These are phyloP conservation scores for Bungarus multicinctus DNA, from an alignment of 2,113 vertebrate species.

Conservation along the genomic window DNA sequence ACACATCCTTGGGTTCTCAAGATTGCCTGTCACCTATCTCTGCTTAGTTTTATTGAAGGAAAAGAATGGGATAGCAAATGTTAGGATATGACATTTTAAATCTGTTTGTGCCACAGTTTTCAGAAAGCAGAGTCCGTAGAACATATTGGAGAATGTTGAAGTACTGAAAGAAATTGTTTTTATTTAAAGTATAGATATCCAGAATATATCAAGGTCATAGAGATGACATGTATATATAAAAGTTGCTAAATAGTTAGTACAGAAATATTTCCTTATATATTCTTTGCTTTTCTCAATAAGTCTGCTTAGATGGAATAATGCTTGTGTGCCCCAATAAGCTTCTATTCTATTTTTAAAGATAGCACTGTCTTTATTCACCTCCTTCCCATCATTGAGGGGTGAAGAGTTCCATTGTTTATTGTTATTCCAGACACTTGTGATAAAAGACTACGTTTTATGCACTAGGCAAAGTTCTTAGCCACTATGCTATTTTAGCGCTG, in stretches of 20 bases:
- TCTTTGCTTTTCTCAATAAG: neutral
- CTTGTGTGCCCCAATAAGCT: neutral
- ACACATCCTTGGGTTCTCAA: constrained; percentile 58
- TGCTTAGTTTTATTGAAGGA: constrained; percentile 57
- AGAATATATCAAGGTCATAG: neutral
- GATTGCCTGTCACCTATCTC: constrained; percentile 16
- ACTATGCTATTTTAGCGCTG: neutral
- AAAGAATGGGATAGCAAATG: constrained; percentile 61
- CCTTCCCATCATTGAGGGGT: neutral
- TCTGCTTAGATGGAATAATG: neutral
- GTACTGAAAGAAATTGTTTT: neutral
- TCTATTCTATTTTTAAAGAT: neutral
- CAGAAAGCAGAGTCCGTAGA: constrained; percentile 51
- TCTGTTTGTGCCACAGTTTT: constrained; percentile 39
- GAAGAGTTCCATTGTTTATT: neutral
- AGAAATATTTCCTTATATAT: neutral
- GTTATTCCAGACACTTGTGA: neutral
- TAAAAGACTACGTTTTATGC: neutral
- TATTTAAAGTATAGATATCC: neutral
- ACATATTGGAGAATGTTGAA: constrained; percentile 38
- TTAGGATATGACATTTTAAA: constrained; percentile 42
- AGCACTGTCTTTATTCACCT: neutral
- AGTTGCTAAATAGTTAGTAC: neutral
- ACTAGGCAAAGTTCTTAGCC: neutral
- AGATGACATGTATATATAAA: neutral